Base-by-base conservation (phyloP, 2,797 vertebrate genomes). In the Decapterus maruadsi region DNA sequence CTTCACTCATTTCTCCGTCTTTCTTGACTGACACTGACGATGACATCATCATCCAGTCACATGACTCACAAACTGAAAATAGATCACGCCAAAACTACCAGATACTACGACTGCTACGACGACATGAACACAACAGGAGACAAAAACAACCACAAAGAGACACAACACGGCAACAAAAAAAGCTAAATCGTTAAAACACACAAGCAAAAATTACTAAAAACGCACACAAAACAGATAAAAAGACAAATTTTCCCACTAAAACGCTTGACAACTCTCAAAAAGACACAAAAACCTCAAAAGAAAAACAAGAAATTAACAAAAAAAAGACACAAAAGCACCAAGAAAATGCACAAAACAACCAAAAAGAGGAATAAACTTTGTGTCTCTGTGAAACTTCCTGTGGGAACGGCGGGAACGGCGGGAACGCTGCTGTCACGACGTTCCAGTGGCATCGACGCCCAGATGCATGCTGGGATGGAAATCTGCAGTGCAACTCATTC, bases 391-490 rank as follows among this genome's bases (percentile, higher is more conserved):
- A n/a, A n/a, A n/a, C n/a, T n/a, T n/a, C n/a, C n/a, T n/a, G n/a
- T n/a, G n/a, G n/a, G n/a, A n/a, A n/a, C n/a, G n/a, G n/a, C n/a
- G n/a, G n/a, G n/a, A n/a, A n/a, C n/a, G n/a, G n/a, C n/a, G n/a
- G n/a, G n/a, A n/a, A n/a, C n/a, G n/a, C 10, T 11, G 36, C 17
- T 6, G 16, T 57, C 20, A 14, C 4, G 5, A 22, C n/a, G 42
- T 43, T 56, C 10, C 48, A 2, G n/a, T 19, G 0, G 4, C 48
- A n/a, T 13, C 7, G 10, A 46, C 56, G 14, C 56, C 38, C 36
- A 62, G 17, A 48, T 34, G 57, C 66, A 71, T 71, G 72, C 65
- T 77, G 51, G 73, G 67, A 74, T 26, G 26, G 26, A 26, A 58
- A 70, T 55, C 56, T 50, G 38, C 64, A 4, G 56, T 1, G 3